These are phyloP conservation scores for Periphyllus acericola DNA, from an alignment of 2,888 invertebrate genomes.

Conservation along the genomic window DNA sequence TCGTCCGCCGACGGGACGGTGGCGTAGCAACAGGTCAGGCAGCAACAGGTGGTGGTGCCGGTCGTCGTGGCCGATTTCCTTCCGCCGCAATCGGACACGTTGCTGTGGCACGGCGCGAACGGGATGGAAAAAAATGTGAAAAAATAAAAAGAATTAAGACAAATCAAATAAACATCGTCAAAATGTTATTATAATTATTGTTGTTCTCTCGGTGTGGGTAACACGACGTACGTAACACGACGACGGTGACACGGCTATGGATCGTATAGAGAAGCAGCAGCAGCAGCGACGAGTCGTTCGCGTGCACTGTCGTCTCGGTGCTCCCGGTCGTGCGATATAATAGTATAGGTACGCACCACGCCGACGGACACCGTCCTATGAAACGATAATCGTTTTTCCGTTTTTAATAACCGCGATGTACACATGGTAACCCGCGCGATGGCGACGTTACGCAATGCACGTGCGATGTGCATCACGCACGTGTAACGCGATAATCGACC, in stretches of 20 bases:
- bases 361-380: not conserved
- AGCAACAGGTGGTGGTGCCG: not conserved
- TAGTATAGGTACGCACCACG: not conserved
- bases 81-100: not conserved
- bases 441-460: not conserved
- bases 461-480: not conserved
- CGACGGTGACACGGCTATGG: no score
- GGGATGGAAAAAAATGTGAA: not conserved
- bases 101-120: not conserved
- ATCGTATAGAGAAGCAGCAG: not conserved
- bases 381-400: not conserved
- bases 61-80: not conserved
- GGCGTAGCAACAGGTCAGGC: slow-evolving; percentile 16
- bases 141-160: not conserved
- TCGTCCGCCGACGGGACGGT: not conserved
- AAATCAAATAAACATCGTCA: not conserved
- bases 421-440: not conserved
- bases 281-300: not conserved
- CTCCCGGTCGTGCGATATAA: no score
- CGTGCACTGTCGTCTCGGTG: no score
- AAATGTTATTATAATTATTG: not conserved
- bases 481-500: not conserved
- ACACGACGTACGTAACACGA: no score
- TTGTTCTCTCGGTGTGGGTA: no score
- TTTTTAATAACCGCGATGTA: not conserved